Evolutionary conservation across 2,797 vertebrate genomes (phyloP).

Genomic region (Pampus argenteus): DNA sequence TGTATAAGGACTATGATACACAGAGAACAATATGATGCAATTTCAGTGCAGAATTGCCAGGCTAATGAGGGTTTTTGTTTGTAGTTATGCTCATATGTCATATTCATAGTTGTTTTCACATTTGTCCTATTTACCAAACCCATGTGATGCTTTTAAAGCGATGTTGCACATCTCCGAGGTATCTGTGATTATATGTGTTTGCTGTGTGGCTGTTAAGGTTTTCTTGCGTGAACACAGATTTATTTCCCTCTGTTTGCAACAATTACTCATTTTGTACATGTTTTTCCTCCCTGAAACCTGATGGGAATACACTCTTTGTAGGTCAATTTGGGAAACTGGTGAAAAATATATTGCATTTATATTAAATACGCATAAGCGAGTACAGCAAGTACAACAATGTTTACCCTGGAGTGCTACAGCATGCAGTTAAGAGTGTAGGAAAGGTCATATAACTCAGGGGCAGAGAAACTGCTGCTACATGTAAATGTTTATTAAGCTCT

Average conservation of each 20-base stretch:
- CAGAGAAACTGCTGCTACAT: constrained; percentile 46
- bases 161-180: constrained; percentile 19
- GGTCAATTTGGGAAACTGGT: constrained; percentile 58
- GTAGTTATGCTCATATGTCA: constrained; percentile 31
- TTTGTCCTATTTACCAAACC: constrained; percentile 31
- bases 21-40: constrained; percentile 14
- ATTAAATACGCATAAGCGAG: constrained; percentile 59
- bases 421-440: constrained; percentile 59
- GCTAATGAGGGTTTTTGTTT: constrained; percentile 42
- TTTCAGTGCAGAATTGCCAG: constrained; percentile 5
- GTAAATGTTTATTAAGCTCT: constrained; percentile 75
- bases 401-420: constrained; percentile 46
- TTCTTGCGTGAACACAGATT: constrained; percentile 52
- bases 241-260: constrained; percentile 53
- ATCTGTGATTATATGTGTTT: constrained; percentile 57
- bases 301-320: constrained; percentile 64
- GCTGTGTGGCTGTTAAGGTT: constrained; percentile 37
- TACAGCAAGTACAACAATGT: constrained; percentile 49
- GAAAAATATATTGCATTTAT: constrained; percentile 71
- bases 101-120: constrained; percentile 10
- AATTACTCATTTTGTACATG: constrained; percentile 62
- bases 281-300: constrained; percentile 47
- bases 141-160: constrained; percentile 24
- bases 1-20: constrained; percentile 6
- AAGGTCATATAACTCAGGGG: constrained; percentile 62